These are phyloP conservation scores for Pararge aegeria DNA, from an alignment of 1,140 invertebrate genomes.

Conservation along the genomic window DNA sequence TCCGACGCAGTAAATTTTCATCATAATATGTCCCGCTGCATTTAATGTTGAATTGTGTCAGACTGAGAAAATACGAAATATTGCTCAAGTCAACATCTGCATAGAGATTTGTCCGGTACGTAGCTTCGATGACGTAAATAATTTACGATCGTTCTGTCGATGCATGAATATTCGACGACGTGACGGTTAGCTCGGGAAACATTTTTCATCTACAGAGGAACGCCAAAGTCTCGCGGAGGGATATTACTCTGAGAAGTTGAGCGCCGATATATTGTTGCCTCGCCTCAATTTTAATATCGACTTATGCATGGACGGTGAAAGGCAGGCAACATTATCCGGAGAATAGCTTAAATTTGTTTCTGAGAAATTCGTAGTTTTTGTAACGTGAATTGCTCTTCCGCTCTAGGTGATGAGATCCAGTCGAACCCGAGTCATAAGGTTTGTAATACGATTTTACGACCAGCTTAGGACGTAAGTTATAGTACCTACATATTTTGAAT, in stretches of 20 bases:
- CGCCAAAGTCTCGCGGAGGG: slow-evolving; percentile 46
- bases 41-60: slow-evolving; percentile 6
- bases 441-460: slow-evolving; percentile 73
- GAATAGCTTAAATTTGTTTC: slow-evolving; percentile 21
- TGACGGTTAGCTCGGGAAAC: slow-evolving; percentile 56
- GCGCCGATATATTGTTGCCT: slow-evolving; percentile 64
- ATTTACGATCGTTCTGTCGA: slow-evolving; percentile 64
- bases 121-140: slow-evolving; percentile 59
- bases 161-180: slow-evolving; percentile 70
- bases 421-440: slow-evolving; percentile 65
- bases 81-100: slow-evolving; percentile 40
- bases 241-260: slow-evolving; percentile 69
- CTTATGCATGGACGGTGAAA: slow-evolving; percentile 44
- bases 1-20: background rate
- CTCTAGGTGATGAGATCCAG: slow-evolving; percentile 68
- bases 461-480: slow-evolving; percentile 72
- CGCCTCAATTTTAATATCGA: slow-evolving; percentile 64
- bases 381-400: slow-evolving; percentile 35
- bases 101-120: slow-evolving; percentile 54
- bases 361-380: slow-evolving; percentile 33
- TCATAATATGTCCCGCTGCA: slow-evolving; percentile 6
- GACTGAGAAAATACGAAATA: slow-evolving; percentile 30
- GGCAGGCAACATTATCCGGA: background rate
- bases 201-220: slow-evolving; percentile 65
- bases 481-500: slow-evolving; percentile 68